Conservation (phyloP, 2,888 invertebrate genomes). For the Parthenolecanium corni region DNA sequence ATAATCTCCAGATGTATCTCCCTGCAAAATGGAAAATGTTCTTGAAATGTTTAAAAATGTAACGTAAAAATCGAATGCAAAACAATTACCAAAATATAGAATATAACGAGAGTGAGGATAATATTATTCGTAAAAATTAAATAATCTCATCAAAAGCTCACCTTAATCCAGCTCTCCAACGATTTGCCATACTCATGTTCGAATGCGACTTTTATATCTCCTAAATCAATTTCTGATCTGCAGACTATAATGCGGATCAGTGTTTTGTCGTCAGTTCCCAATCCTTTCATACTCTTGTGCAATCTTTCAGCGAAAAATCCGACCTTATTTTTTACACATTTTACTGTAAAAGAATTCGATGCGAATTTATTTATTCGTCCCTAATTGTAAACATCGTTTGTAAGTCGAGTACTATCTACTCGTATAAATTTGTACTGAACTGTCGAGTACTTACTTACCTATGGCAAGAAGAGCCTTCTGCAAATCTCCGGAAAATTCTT, state of each 20-base stretch:
- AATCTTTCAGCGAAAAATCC: conserved; percentile 85
- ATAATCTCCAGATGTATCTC: conserved; percentile 88
- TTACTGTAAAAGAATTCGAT: conserved; percentile 47
- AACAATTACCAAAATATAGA: not conserved
- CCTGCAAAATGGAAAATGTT: conserved; percentile 48
- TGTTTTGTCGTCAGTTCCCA: conserved; percentile 82
- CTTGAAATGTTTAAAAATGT: too few species aligned
- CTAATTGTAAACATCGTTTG: too few species aligned
- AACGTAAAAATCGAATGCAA: too few species aligned
- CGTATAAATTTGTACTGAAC: too few species aligned
- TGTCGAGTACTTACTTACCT: conserved; percentile 46
- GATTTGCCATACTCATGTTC: conserved; percentile 67
- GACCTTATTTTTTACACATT: conserved; percentile 80
- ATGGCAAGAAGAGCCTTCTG: conserved; percentile 79
- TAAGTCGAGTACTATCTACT: too few species aligned
- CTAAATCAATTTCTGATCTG: conserved; percentile 81
- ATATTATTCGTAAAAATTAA: not conserved
- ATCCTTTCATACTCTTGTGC: conserved; percentile 79
- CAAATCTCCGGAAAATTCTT: conserved; percentile 77
- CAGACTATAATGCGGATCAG: conserved; percentile 84
- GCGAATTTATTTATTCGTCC: not conserved
- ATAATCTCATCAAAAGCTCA: conserved; percentile 38
- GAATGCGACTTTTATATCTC: conserved; percentile 85
- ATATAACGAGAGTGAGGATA: not conserved
- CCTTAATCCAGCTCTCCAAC: conserved; percentile 73